Evolutionary conservation across 2,113 vertebrate genomes (phyloP), one percentile per base, ranked within the genome.

Genomic region (Heterotilapia buettikoferi): DNA sequence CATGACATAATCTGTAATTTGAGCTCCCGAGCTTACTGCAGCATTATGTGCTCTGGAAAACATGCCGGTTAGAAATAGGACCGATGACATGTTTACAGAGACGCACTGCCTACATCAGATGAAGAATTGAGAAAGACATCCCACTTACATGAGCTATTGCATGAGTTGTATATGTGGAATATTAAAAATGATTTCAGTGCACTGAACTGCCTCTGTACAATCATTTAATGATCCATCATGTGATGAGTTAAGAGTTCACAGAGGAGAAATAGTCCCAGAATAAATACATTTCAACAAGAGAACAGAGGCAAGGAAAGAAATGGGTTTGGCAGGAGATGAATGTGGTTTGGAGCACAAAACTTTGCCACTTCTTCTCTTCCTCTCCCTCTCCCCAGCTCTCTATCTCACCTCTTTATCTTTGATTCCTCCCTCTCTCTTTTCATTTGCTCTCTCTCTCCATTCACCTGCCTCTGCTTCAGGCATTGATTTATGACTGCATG

Each of bases 401-500:
- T 16, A n/a, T 68, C 82, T 59, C 61, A 61, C 76, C 31, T 47
- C 40, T 50, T 86, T 73, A 71, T 90, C 82, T 84, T 81, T 80
- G 80, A 26, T 83, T 90, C 85, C 63, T 52, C 80, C 61, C 24
- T 73, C 45, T 85, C 54, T 24, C 80, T 78, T 73, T 78, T 38
- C 57, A 83, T 29, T 76, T 52, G 29, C 68, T 33, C 43, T 56
- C 54, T 52, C 84, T 56, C 82, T 76, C 82, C 63, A n/a, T 71
- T 88, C 89, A 86, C 86, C 86, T 89, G 86, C 87, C 86, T 87
- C 24, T 61, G 76, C 38, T 85, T 80, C 85, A 61, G 57, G 63
- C 47, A 43, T 82, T 94, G 92, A 94, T 94, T 94, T 93, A 94
- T 92, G 88, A 26, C 59, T 82, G 38, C 85, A 45, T 66, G 87